Conservation (phyloP, 2,888 invertebrate genomes). For the Anthophora plumipes region DNA sequence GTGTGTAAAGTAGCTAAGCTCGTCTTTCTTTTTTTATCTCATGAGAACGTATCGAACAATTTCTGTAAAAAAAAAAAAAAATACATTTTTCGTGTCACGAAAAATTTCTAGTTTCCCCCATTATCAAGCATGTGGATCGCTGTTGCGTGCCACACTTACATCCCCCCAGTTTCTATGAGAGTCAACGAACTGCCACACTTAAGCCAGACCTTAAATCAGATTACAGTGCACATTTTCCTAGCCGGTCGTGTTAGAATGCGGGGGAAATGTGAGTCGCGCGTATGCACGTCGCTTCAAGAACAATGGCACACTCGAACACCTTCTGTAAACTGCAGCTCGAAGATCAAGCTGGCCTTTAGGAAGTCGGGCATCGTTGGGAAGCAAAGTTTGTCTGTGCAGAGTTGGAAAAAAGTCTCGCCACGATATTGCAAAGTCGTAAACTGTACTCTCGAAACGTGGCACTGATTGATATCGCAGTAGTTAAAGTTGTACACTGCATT, state of each 20-base stretch:
- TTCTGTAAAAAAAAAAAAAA: conserved; percentile 37
- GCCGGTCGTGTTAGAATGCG: conserved; percentile 39
- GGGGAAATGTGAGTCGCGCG: conserved; percentile 27
- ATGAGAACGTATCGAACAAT: conserved; percentile 20
- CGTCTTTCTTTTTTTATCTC: not conserved
- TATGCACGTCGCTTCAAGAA: conserved; percentile 11
- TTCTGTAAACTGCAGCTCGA: conserved; percentile 19
- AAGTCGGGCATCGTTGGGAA: not conserved
- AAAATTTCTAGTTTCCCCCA: conserved; percentile 45
- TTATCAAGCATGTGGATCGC: conserved; percentile 66
- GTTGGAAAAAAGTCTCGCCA: no score
- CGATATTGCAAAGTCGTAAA: no score
- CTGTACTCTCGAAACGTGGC: no score
- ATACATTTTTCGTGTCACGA: conserved; percentile 50
- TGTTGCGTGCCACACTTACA: conserved; percentile 63
- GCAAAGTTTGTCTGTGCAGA: not conserved
- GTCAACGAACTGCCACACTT: conserved; percentile 68
- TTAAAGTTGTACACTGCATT: no score
- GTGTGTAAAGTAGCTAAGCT: not conserved
- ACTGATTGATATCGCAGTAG: no score
- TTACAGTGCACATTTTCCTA: conserved; percentile 63
- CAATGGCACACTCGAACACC: conserved; percentile 16
- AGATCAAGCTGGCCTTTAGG: not conserved
- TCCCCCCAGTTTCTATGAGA: conserved; percentile 31
- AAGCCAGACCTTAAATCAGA: conserved; percentile 68